Evolutionary conservation across 1,140 invertebrate species (phyloP).

Genomic region (Drosophila trapezifrons): DNA sequence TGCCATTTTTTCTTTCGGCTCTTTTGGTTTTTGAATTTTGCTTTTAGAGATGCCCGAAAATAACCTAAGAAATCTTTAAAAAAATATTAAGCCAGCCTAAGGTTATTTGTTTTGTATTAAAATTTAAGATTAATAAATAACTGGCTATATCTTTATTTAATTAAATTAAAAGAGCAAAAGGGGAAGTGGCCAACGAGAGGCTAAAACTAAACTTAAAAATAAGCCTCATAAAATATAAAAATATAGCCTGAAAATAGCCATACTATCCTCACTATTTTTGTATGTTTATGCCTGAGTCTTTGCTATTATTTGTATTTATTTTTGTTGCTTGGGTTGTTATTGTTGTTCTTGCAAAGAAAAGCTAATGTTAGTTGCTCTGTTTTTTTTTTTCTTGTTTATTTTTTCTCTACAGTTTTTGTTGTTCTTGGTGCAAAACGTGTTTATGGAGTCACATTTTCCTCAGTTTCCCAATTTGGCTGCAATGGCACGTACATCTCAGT

Average conservation of each 20-base stretch:
- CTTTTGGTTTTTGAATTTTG: neutral
- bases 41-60: conserved; percentile 1
- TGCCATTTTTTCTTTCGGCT: neutral
- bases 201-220: too few relatives aligned
- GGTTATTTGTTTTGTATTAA: too few relatives aligned
- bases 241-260: neutral
- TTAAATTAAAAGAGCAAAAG: too few relatives aligned
- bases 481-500: conserved; percentile 50
- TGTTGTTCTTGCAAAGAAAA: neutral
- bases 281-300: neutral
- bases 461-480: conserved; percentile 37
- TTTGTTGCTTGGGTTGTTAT: conserved; percentile 1
- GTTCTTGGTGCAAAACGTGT: conserved; percentile 52
- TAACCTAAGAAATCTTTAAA: neutral
- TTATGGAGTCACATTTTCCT: conserved; percentile 68
- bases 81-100: too few relatives aligned
- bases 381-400: neutral
- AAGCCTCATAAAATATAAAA: neutral
- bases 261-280: neutral
- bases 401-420: conserved; percentile 23
- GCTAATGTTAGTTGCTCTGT: conserved; percentile 4
- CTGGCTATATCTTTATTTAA: too few relatives aligned
- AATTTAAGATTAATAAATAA: too few relatives aligned
- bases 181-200: too few relatives aligned
- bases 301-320: neutral